Percentiles rank a stretch among this genome's conserved stretches.
Conservation (phyloP, 2,797 vertebrate genomes). For the Karalla daura region DNA sequence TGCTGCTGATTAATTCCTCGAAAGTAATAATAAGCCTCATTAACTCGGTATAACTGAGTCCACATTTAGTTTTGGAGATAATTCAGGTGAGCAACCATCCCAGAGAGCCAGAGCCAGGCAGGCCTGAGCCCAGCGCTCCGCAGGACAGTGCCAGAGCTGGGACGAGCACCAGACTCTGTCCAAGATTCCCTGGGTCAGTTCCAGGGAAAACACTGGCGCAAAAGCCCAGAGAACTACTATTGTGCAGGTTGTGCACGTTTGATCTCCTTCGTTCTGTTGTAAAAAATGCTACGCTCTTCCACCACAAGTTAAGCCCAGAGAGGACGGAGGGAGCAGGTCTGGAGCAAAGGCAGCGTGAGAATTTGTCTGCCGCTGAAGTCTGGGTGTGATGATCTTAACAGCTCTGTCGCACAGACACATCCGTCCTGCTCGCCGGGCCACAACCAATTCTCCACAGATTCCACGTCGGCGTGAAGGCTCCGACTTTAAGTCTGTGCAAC, state of each 20-base stretch:
- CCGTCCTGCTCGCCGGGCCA: slow-evolving; percentile 29
- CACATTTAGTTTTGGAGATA: slow-evolving; percentile 33
- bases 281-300: slow-evolving; percentile 1
- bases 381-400: slow-evolving; percentile 27
- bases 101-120: slow-evolving; percentile 1
- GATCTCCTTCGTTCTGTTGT: slow-evolving; percentile 11
- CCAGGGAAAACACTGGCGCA: slow-evolving; percentile 1
- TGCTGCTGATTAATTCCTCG: slow-evolving; percentile 31
- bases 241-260: background rate
- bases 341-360: slow-evolving; percentile 29
- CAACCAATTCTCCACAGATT: slow-evolving; percentile 39
- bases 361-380: slow-evolving; percentile 27
- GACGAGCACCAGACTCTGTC: slow-evolving; percentile 1
- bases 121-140: slow-evolving; percentile 9
- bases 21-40: slow-evolving; percentile 46
- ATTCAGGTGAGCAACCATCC: slow-evolving; percentile 28
- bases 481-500: slow-evolving; percentile 24
- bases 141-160: slow-evolving; percentile 10
- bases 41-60: slow-evolving; percentile 28
- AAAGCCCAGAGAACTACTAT: background rate
- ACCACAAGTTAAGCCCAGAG: slow-evolving; percentile 21
- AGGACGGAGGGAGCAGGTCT: slow-evolving; percentile 16
- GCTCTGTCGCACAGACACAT: slow-evolving; percentile 34
- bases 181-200: slow-evolving; percentile 8
- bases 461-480: slow-evolving; percentile 18